Conservation (phyloP, 2,888 invertebrate genomes). For the Gasteruption jaculator region DNA sequence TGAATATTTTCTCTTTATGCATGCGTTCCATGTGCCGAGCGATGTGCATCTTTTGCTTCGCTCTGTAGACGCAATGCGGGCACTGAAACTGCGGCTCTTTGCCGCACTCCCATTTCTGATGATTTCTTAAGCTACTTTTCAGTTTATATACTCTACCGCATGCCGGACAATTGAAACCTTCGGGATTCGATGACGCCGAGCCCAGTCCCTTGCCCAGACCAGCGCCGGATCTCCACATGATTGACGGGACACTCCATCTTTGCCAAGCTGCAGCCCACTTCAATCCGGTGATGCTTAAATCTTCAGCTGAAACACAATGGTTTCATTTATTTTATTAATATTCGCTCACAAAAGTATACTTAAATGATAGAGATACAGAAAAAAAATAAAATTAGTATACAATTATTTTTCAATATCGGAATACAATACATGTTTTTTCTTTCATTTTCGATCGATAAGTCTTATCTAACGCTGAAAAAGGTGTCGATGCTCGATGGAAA, state of each 20-base stretch:
- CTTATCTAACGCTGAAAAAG: no score
- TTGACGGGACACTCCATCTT: slow-evolving; percentile 49
- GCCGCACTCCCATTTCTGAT: slow-evolving; percentile 52
- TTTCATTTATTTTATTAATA: slow-evolving; percentile 42
- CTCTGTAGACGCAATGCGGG: slow-evolving; percentile 49
- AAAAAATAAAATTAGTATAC: no score
- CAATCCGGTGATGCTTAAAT: slow-evolving; percentile 71
- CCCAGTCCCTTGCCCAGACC: slow-evolving; percentile 44
- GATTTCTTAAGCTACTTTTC: slow-evolving; percentile 65
- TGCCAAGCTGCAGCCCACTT: slow-evolving; percentile 66
- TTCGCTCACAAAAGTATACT: no score
- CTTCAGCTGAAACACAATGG: slow-evolving; percentile 60
- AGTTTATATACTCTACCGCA: slow-evolving; percentile 83
- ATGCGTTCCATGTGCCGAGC: slow-evolving; percentile 53
- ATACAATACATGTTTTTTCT: no score
- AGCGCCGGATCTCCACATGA: slow-evolving; percentile 49
- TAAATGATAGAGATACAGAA: no score
- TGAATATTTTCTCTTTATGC: slow-evolving; percentile 52
- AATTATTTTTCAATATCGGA: no score
- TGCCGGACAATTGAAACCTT: slow-evolving; percentile 71
- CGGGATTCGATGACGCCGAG: slow-evolving; percentile 41
- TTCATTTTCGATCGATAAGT: no score
- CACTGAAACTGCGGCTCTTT: slow-evolving; percentile 52
- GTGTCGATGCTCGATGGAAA: no score
- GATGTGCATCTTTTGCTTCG: slow-evolving; percentile 53